Conservation (phyloP, 2,113 vertebrate genomes). For the Brachypteracias leptosomus region DNA sequence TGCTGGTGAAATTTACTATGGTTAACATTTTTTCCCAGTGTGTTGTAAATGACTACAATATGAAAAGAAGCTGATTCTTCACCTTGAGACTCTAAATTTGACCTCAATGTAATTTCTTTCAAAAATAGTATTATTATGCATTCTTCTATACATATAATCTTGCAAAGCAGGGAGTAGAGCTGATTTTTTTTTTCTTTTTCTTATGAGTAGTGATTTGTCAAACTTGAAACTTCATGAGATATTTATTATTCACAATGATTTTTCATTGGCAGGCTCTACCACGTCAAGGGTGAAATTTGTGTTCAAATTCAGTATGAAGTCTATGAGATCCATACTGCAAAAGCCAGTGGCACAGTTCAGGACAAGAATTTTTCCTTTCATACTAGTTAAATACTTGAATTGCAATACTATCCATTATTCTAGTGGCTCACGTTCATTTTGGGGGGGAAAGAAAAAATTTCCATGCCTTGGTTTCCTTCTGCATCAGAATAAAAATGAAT, state of each 20-base stretch:
- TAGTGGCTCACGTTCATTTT: not conserved
- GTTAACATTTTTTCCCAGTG: not conserved
- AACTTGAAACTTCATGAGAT: not conserved
- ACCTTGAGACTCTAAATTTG: not conserved
- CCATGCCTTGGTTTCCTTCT: not conserved
- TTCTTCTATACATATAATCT: not conserved
- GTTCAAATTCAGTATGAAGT: not conserved
- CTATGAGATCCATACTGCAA: not conserved
- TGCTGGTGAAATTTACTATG: not conserved
- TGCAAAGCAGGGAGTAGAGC: not conserved
- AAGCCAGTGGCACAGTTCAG: not conserved
- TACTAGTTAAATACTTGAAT: not conserved
- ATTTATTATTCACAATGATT: not conserved
- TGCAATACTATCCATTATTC: not conserved
- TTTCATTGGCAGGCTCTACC: not conserved
- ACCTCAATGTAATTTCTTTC: not conserved
- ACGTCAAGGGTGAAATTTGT: not conserved
- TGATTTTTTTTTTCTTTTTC: not conserved
- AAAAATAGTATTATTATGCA: not conserved
- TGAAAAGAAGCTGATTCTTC: not conserved
- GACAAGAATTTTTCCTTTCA: not conserved
- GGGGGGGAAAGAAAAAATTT: not conserved
- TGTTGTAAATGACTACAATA: not conserved
- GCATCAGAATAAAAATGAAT: not conserved
- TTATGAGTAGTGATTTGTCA: not conserved